Evolutionary conservation across 2,797 vertebrate species (phyloP), one percentile per base, ranked within the genome.

Genomic region (Poecile montanus): DNA sequence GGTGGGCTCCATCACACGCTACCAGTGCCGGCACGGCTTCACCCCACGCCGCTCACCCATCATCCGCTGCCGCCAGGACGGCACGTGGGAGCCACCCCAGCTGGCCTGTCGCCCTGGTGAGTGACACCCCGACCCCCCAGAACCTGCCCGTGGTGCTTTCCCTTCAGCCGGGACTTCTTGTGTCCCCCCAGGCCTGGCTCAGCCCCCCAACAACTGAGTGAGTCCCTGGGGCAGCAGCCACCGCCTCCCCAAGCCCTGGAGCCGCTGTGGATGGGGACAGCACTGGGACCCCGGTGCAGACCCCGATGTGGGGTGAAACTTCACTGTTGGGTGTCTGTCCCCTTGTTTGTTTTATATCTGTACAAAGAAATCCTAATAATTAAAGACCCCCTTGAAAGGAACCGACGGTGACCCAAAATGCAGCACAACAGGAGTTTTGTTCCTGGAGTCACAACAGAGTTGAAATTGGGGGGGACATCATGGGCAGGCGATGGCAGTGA

Each of bases 41-140:
- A 11, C 94, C 56, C 99, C 98, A 89, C 98, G 97, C 53, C 98
- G 98, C 89, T 98, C 98, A 23, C 99, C 99, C 4, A 16, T 99
- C 56, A 96, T 98, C 94, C 98, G 93, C 34, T 99, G 99, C 94
- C 98, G 97, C 79, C 96, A 98, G 11, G 97, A 98, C 0, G 99
- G 99, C 32, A 97, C 34, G 1, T 99, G 99, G 99, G 99, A 99
- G 62, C 93, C 95, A 3, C 99, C 99, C 4, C 97, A 97, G 95
- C 98, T 95, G 20, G 4, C 23, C 36, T 95, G 94, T 11, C 90
- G 58, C 2, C 92, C 90, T 1, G 36, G 94, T 95, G 87, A 85
- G 94, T 1, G 0, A 3, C 1, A 4, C 21, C 22, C 4, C 0
- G 1, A 1, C 2, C 2, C 21, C 13, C 58, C 13, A 22, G 6